phyloP scores from a whole-genome alignment of 2,888 invertebrate genomes.

The Nymphalis urticae region DNA sequence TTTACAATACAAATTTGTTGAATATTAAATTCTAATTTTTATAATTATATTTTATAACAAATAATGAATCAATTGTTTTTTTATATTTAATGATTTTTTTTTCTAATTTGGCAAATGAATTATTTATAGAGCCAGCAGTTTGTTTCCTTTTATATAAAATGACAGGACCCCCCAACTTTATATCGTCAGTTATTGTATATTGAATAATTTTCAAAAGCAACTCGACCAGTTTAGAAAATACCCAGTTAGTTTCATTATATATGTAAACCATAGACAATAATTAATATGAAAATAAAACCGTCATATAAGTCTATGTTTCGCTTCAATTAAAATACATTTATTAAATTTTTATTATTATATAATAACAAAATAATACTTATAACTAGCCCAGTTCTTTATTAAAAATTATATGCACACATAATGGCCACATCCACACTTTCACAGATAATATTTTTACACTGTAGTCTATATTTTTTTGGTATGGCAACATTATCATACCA shows the following conservation, averaged over 20 bases:
- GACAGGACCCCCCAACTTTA: no score
- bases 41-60: no score
- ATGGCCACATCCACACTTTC: conserved; percentile 41
- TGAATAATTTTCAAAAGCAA: no score
- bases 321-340: conserved; percentile 36
- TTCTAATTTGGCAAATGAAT: no score
- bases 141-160: no score
- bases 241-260: background rate
- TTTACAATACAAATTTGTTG: no score
- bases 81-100: no score
- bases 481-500: conserved; percentile 84
- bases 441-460: conserved; percentile 45
- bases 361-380: conserved; percentile 37
- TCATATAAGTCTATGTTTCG: conserved; percentile 13
- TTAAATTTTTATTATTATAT: conserved; percentile 30
- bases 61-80: no score
- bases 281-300: conserved; percentile 7
- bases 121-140: no score
- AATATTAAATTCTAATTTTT: no score
- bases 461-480: conserved; percentile 49
- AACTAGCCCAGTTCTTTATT: conserved; percentile 34
- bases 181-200: no score
- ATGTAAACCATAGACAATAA: background rate
- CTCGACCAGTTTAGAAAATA: no score
- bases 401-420: conserved; percentile 35